Evolutionary conservation across 2,113 vertebrate genomes (phyloP).

Genomic region (Setophaga petechia): DNA sequence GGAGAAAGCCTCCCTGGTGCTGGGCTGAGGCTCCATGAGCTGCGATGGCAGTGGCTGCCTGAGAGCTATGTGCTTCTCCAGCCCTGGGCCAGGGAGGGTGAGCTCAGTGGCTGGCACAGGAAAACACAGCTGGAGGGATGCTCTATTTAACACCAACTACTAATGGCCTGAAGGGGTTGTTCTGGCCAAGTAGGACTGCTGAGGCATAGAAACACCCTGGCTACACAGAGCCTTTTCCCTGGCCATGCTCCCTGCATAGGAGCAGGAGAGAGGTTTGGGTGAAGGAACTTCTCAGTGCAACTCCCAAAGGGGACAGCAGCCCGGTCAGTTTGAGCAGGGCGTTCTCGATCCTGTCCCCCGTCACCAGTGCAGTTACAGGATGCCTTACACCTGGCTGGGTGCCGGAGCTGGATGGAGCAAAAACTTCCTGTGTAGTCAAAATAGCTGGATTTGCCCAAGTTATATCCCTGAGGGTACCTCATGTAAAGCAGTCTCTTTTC

Average conservation of each 20-base stretch:
- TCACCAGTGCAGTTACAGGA: not conserved
- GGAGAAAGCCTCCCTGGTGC: not conserved
- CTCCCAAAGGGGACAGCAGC: not conserved
- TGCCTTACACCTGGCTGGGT: fast-evolving
- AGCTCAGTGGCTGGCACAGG: conserved; percentile 34
- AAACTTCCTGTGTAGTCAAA: not conserved
- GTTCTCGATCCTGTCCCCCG: fast-evolving
- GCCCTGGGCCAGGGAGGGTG: not conserved
- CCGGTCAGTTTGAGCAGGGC: not conserved
- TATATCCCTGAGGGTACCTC: not conserved
- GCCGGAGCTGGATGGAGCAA: not conserved
- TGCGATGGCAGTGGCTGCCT: fast-evolving
- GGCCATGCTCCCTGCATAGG: not conserved
- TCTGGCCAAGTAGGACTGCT: conserved; percentile 40
- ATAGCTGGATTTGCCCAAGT: not conserved
- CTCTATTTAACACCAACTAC: conserved; percentile 24
- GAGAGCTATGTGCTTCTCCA: not conserved
- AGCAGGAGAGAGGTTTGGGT: not conserved
- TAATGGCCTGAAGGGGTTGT: not conserved
- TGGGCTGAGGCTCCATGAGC: not conserved
- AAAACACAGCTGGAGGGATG: conserved; percentile 16
- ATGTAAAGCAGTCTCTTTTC: not conserved
- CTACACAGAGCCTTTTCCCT: not conserved
- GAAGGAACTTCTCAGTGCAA: not conserved
- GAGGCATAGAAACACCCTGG: conserved; percentile 26